These are phyloP conservation scores for Acronicta alni DNA, from an alignment of 2,888 invertebrate genomes.

Conservation along the genomic window DNA sequence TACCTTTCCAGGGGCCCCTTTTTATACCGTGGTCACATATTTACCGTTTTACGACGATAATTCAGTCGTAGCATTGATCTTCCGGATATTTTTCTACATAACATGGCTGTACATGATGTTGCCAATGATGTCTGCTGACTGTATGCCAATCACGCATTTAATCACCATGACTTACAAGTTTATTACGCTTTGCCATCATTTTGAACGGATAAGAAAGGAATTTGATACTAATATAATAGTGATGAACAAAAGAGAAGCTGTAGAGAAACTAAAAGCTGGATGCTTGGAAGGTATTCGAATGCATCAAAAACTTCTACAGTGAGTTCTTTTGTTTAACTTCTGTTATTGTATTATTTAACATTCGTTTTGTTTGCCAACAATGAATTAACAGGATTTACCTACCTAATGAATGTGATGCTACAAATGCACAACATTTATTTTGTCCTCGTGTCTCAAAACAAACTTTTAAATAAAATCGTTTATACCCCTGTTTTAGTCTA, in stretches of 20 bases:
- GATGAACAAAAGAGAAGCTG: constrained; percentile 64
- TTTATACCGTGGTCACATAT: constrained; percentile 83
- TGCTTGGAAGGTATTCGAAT: constrained; percentile 77
- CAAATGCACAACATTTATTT: constrained; percentile 22
- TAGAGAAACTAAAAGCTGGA: constrained; percentile 67
- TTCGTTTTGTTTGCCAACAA: constrained; percentile 40
- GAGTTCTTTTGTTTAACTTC: constrained; percentile 57
- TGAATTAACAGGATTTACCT: constrained; percentile 45
- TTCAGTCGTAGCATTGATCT: constrained; percentile 66
- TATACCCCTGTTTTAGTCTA: too few species aligned
- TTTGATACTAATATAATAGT: constrained; percentile 66
- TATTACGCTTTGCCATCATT: constrained; percentile 75
- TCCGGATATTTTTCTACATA: constrained; percentile 78
- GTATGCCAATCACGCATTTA: constrained; percentile 80
- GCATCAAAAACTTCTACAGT: constrained; percentile 80
- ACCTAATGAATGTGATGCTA: constrained; percentile 37
- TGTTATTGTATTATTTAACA: constrained; percentile 41
- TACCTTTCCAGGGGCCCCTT: constrained; percentile 72
- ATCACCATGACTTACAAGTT: constrained; percentile 78
- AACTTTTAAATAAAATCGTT: too few species aligned
- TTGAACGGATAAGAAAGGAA: constrained; percentile 67
- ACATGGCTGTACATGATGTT: constrained; percentile 85
- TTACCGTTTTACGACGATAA: constrained; percentile 75
- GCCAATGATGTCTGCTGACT: constrained; percentile 83
- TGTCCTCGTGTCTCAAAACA: constrained; percentile 20